Evolutionary conservation across 2,888 invertebrate genomes (phyloP).

Genomic region (Zele albiditarsus): DNA sequence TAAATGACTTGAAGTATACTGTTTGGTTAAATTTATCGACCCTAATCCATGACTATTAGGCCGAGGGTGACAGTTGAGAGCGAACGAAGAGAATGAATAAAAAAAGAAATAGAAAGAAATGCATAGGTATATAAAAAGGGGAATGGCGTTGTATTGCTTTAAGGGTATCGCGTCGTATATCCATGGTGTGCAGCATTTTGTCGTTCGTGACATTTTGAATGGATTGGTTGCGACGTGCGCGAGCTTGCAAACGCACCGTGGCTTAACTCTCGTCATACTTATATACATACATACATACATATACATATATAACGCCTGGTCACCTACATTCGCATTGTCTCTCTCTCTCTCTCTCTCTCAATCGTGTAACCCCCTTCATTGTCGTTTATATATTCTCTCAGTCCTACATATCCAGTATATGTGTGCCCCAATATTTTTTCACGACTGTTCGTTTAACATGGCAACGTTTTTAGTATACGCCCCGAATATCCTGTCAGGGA

Average conservation of each 20-base stretch:
- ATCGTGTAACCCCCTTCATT: background rate
- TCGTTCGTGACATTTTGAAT: slow-evolving; percentile 69
- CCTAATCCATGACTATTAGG: slow-evolving; percentile 6
- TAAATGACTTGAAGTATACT: background rate
- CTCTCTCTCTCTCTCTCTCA: slow-evolving; percentile 13
- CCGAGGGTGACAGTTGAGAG: background rate
- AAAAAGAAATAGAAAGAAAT: background rate
- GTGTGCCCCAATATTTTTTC: background rate
- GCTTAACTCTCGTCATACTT: slow-evolving; percentile 60
- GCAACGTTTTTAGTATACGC: slow-evolving; percentile 9
- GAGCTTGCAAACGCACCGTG: slow-evolving; percentile 63
- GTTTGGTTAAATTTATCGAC: slow-evolving; percentile 4
- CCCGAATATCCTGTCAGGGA: background rate
- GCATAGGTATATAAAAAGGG: slow-evolving; percentile 3
- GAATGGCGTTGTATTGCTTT: slow-evolving; percentile 2
- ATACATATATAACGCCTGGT: slow-evolving; percentile 12
- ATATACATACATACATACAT: background rate
- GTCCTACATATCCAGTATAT: background rate
- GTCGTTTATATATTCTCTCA: background rate
- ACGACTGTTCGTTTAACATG: background rate
- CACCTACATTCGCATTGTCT: slow-evolving; percentile 56
- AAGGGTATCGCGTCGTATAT: background rate
- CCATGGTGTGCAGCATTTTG: slow-evolving; percentile 35
- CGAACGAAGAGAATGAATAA: background rate
- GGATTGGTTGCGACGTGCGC: slow-evolving; percentile 57